phyloP scores from a whole-genome alignment of 2,797 vertebrate genomes.

The Cossypha heuglini region DNA sequence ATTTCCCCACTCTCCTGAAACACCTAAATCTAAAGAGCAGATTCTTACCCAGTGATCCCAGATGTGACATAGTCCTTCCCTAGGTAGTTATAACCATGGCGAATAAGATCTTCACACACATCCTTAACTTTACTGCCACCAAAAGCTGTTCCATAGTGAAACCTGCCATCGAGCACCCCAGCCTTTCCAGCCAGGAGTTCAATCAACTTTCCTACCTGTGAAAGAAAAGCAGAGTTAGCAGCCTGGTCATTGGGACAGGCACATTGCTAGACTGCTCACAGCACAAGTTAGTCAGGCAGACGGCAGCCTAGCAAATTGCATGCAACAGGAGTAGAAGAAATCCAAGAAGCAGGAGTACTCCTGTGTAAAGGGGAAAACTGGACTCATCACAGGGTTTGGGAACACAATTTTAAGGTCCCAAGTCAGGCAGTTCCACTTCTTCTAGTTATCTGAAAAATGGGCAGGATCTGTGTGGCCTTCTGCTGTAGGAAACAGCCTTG shows the following conservation, averaged over 20 bases:
- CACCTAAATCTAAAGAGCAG: not conserved
- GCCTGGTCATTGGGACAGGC: not conserved
- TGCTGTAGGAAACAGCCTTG: not conserved
- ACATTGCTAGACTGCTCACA: not conserved
- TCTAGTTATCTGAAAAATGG: not conserved
- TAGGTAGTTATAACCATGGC: conserved; percentile 95
- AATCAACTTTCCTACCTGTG: conserved; percentile 94
- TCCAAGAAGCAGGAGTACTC: not conserved
- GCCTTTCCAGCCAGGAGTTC: conserved; percentile 96
- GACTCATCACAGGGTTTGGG: not conserved
- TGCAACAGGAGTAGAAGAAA: not conserved
- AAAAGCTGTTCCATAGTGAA: conserved; percentile 97
- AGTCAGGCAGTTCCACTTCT: not conserved
- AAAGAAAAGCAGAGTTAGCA: conserved; percentile 2
- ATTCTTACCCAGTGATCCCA: conserved; percentile 93
- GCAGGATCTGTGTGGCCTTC: not conserved
- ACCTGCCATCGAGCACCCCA: conserved; percentile 90
- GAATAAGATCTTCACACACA: conserved; percentile 96
- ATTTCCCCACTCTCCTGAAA: not conserved
- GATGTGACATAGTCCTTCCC: conserved; percentile 98
- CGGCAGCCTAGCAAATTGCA: not conserved
- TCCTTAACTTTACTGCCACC: conserved; percentile 98
- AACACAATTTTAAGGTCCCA: not conserved
- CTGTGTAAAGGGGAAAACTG: not conserved
- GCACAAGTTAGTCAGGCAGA: not conserved